Conservation (phyloP, 1,140 invertebrate species). For the Hyles euphorbiae region DNA sequence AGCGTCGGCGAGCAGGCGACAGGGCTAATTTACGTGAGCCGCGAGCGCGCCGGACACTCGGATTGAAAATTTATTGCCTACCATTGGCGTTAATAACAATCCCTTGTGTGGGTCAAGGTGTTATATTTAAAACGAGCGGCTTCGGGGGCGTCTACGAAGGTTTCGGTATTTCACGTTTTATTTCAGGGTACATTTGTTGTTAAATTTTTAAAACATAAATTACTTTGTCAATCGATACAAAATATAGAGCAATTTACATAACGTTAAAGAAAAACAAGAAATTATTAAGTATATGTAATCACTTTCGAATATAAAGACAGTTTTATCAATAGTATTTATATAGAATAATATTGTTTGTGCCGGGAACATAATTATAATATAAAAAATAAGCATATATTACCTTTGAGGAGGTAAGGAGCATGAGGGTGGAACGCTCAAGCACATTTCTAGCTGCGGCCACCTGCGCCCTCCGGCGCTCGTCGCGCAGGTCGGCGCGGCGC, state of each 20-base stretch:
- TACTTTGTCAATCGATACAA: no score
- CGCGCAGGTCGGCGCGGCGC: slow-evolving; percentile 92
- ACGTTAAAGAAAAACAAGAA: no score
- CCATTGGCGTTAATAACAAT: slow-evolving; percentile 37
- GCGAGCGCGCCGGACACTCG: slow-evolving; percentile 23
- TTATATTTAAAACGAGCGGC: slow-evolving; percentile 15
- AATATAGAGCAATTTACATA: no score
- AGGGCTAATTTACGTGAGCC: slow-evolving; percentile 44
- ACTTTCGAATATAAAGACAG: no score
- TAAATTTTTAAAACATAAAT: no score
- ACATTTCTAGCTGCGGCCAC: slow-evolving; percentile 96
- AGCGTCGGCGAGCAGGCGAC: slow-evolving; percentile 28
- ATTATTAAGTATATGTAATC: no score
- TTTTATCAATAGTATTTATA: no score
- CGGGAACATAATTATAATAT: no score
- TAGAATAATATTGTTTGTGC: no score
- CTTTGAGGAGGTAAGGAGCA: slow-evolving; percentile 97
- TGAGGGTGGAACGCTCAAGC: slow-evolving; percentile 97
- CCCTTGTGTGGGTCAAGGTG: slow-evolving; percentile 22
- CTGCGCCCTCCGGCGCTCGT: slow-evolving; percentile 95
- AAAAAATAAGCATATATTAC: slow-evolving; percentile 63
- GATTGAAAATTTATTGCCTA: slow-evolving; percentile 48
- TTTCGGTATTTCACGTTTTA: no score
- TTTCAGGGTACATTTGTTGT: no score
- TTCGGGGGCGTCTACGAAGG: no score